Evolutionary conservation across 2,888 invertebrate species (phyloP).

Genomic region (Ophonus ardosiacus): DNA sequence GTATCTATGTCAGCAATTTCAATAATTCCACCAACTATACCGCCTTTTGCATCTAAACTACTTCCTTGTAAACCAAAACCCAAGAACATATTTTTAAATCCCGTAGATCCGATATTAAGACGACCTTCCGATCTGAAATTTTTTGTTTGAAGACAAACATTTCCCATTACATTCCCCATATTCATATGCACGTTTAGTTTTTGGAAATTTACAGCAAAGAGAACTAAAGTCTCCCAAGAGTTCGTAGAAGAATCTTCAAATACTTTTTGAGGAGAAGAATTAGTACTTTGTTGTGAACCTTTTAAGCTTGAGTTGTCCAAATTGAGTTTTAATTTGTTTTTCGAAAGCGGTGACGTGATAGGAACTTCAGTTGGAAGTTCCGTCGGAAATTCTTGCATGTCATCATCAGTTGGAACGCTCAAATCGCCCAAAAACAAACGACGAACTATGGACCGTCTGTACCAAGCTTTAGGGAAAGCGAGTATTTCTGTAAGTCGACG

Average conservation of each 20-base stretch:
- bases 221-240: conserved; percentile 95
- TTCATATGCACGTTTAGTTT: conserved; percentile 98
- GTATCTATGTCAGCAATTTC: conserved; percentile 93
- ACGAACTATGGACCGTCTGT: conserved; percentile 94
- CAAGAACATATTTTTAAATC: conserved; percentile 95
- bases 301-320: conserved; percentile 73
- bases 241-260: neutral
- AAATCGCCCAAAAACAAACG: conserved; percentile 96
- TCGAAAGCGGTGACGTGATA: conserved; percentile 71
- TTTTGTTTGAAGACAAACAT: conserved; percentile 95
- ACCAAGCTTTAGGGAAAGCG: conserved; percentile 99
- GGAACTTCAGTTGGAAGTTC: neutral
- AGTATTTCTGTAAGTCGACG: conserved; percentile 96
- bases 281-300: conserved; percentile 70
- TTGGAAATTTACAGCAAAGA: conserved; percentile 97
- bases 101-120: conserved; percentile 94
- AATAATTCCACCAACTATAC: conserved; percentile 97
- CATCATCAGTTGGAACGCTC: neutral
- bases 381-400: conserved; percentile 6
- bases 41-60: conserved; percentile 95
- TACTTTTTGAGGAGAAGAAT: neutral
- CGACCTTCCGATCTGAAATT: conserved; percentile 95
- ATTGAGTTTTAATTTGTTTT: conserved; percentile 79
- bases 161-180: conserved; percentile 99
- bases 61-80: conserved; percentile 93